A percentile compares a stretch with the other conserved stretches of the same genome.
Conservation (phyloP, 2,113 vertebrate species). For the Indri indri region DNA sequence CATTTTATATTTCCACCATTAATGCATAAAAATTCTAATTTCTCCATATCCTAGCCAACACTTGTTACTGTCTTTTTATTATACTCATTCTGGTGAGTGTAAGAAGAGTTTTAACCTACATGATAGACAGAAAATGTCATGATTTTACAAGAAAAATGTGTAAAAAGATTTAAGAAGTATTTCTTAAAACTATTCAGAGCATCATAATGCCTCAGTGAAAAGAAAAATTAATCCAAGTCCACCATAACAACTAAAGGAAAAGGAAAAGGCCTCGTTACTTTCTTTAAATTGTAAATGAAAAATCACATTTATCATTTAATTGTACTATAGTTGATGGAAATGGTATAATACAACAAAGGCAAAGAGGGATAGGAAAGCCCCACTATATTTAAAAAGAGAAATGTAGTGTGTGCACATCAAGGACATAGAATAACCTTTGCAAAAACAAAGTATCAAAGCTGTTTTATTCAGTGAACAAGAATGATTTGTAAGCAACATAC, state of each 20-base stretch:
- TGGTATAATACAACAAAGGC: background rate
- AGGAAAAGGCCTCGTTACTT: background rate
- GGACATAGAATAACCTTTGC: background rate
- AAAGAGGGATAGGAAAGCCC: background rate
- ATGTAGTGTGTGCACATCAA: background rate
- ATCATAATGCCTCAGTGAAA: background rate
- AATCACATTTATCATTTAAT: background rate
- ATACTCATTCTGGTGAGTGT: background rate
- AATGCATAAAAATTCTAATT: background rate
- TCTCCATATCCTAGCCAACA: background rate
- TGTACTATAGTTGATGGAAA: background rate
- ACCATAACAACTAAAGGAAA: background rate
- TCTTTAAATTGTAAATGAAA: background rate
- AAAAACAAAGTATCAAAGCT: background rate
- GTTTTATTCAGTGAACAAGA: slow-evolving; percentile 6
- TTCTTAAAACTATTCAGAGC: background rate
- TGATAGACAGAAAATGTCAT: background rate
- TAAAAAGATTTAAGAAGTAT: background rate
- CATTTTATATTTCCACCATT: background rate
- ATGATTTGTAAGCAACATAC: background rate
- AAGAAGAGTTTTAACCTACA: background rate
- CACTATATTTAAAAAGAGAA: background rate
- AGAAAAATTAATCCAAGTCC: background rate
- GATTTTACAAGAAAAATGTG: background rate
- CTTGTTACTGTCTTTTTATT: background rate